These are phyloP conservation scores for Euclidia mi DNA, from an alignment of 2,888 invertebrate species.

Conservation along the genomic window DNA sequence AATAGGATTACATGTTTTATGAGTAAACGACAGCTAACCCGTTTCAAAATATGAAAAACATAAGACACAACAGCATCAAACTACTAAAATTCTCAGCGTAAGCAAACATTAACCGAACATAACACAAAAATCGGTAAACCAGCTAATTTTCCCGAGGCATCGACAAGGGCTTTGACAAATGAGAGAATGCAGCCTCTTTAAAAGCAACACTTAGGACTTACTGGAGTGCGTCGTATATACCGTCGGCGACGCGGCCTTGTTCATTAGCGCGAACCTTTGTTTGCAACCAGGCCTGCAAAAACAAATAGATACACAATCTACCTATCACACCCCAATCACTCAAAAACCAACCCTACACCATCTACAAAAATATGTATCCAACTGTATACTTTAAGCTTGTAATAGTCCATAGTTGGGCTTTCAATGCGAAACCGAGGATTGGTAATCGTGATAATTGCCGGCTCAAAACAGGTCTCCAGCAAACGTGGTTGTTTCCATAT, in stretches of 20 bases:
- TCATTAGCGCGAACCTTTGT: slow-evolving; percentile 69
- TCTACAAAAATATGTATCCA: background rate
- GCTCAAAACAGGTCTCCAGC: slow-evolving; percentile 41
- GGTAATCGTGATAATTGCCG: slow-evolving; percentile 60
- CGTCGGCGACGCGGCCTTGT: slow-evolving; percentile 46
- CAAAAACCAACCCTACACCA: slow-evolving; percentile 16
- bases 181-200: slow-evolving; percentile 54
- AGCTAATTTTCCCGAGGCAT: slow-evolving; percentile 52
- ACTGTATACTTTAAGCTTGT: slow-evolving; percentile 15
- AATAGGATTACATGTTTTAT: no score
- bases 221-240: slow-evolving; percentile 59
- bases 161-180: slow-evolving; percentile 60
- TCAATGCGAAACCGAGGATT: slow-evolving; percentile 51
- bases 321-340: background rate
- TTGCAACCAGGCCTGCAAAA: slow-evolving; percentile 51
- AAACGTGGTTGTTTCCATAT: slow-evolving; percentile 24
- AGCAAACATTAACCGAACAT: background rate
- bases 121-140: slow-evolving; percentile 34
- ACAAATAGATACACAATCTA: slow-evolving; percentile 51
- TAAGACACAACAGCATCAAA: background rate
- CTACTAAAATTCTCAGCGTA: background rate
- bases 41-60: no score
- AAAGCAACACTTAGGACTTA: slow-evolving; percentile 63
- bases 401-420: slow-evolving; percentile 36
- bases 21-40: no score